Conservation (phyloP, 35 echinoderm and acorn worm genomes). For the Strongylocentrotus purpuratus region DNA sequence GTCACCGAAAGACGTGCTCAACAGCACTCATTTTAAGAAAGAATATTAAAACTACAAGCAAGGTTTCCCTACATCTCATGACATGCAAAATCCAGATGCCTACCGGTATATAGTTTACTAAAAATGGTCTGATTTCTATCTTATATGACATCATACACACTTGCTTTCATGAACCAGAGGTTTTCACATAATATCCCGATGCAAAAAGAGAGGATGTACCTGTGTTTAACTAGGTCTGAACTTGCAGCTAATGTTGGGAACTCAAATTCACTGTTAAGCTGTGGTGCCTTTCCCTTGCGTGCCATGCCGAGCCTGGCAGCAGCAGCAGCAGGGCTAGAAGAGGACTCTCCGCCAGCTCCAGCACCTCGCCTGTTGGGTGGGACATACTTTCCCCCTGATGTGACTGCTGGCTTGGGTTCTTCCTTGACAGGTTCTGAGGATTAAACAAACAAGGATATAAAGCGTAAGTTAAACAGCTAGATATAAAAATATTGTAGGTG, state of each 20-base stretch:
- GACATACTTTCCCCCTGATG: conserved; percentile 69
- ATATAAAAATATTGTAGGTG: too few relatives aligned
- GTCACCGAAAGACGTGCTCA: too few relatives aligned
- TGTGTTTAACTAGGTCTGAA: conserved; percentile 87
- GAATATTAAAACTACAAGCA: too few relatives aligned
- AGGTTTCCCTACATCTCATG: too few relatives aligned
- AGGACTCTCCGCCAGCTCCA: background rate
- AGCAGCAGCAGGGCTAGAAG: background rate
- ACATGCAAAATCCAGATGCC: too few relatives aligned
- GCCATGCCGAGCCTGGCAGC: conserved; percentile 8
- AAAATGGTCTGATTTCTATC: too few relatives aligned
- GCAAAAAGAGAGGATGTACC: conserved; percentile 15
- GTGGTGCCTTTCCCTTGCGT: conserved; percentile 70
- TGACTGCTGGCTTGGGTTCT: conserved; percentile 40
- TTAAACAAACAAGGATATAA: background rate
- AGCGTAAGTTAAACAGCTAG: too few relatives aligned
- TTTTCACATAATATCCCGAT: too few relatives aligned
- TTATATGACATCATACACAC: too few relatives aligned
- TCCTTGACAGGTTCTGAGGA: conserved; percentile 27
- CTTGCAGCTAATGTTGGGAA: conserved; percentile 90
- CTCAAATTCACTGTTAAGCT: conserved; percentile 80
- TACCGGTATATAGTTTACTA: too few relatives aligned
- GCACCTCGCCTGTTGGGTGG: conserved; percentile 71
- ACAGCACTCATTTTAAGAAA: too few relatives aligned
- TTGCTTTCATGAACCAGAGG: too few relatives aligned